Evolutionary conservation across 2,888 invertebrate genomes (phyloP).

Genomic region (Cosmorhoe ocellata): DNA sequence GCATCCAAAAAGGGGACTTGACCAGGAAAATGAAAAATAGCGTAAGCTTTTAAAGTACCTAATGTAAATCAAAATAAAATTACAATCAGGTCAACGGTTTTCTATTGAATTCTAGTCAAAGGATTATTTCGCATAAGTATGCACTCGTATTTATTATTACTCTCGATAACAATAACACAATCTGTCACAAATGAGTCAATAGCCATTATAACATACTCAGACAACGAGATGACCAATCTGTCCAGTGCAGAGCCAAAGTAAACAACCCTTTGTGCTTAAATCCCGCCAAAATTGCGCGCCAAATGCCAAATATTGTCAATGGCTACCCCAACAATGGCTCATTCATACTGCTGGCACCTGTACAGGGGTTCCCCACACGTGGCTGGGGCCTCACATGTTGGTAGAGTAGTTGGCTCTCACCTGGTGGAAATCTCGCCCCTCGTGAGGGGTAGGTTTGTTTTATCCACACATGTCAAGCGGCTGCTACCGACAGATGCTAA

Average conservation of each 20-base stretch:
- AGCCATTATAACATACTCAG: conserved; percentile 18
- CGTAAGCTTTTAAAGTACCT: not conserved
- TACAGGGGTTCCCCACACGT: conserved; percentile 76
- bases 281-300: conserved; percentile 71
- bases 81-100: conserved; percentile 25
- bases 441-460: conserved; percentile 65
- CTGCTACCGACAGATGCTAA: conserved; percentile 80
- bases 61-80: not conserved
- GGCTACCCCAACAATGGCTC: conserved; percentile 61
- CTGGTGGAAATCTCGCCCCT: conserved; percentile 76
- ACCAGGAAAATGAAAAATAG: conserved; percentile 12
- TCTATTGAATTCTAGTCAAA: conserved; percentile 1
- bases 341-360: conserved; percentile 71
- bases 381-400: conserved; percentile 57
- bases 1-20: not conserved
- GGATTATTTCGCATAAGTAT: conserved; percentile 12
- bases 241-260: conserved; percentile 42
- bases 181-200: conserved; percentile 16
- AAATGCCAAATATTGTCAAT: conserved; percentile 72
- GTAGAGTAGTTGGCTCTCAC: conserved; percentile 62
- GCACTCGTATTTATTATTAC: not conserved
- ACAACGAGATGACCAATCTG: conserved; percentile 32
- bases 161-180: conserved; percentile 18
- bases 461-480: conserved; percentile 75
- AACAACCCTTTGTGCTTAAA: conserved; percentile 58